These are phyloP conservation scores for Rhodinocichla rosea DNA, from an alignment of 2,113 vertebrate species.

Conservation along the genomic window DNA sequence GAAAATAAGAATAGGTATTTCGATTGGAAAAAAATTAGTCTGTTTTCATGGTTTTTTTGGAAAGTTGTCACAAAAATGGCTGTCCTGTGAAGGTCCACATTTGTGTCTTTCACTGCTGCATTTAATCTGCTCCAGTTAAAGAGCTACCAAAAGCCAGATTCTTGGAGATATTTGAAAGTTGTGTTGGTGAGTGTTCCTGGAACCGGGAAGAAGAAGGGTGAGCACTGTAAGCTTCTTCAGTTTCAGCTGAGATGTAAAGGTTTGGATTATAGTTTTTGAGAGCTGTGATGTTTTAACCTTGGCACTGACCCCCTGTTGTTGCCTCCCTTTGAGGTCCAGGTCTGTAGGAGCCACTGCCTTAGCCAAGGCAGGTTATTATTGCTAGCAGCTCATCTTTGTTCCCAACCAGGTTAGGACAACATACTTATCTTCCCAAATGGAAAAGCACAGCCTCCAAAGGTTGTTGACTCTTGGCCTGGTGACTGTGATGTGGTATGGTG, in stretches of 20 bases:
- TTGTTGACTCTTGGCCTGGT: not conserved
- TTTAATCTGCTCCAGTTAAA: not conserved
- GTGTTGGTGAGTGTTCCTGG: not conserved
- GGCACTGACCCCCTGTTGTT: not conserved
- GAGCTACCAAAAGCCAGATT: not conserved
- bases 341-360: not conserved
- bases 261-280: not conserved
- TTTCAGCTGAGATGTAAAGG: not conserved
- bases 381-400: not conserved
- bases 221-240: not conserved
- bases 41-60: not conserved
- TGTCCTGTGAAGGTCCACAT: not conserved
- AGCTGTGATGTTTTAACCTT: not conserved
- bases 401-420: not conserved
- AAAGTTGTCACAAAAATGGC: not conserved
- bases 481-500: not conserved
- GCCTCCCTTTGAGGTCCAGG: not conserved
- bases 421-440: not conserved
- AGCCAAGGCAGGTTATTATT: not conserved
- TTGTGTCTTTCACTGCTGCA: not conserved
- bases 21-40: not conserved
- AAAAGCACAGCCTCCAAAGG: not conserved
- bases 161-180: not conserved
- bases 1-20: not conserved
- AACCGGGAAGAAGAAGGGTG: not conserved